Evolutionary conservation across 92 coral and sea anemone species (phyloP).

Genomic region (Porites lobata): DNA sequence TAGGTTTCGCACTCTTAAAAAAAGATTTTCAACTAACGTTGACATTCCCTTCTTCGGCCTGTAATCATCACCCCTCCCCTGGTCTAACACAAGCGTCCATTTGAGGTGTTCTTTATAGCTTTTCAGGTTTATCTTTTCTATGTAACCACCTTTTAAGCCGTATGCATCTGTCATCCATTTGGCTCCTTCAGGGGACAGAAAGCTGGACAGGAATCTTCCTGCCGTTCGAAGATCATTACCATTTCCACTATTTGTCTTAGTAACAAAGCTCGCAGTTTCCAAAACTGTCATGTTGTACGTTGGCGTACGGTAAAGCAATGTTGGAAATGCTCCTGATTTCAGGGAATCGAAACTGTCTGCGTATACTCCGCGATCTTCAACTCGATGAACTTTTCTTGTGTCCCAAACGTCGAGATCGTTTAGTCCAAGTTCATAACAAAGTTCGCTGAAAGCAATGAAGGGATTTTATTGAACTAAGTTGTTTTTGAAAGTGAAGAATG

Average conservation of each 20-base stretch:
- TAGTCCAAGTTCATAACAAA: background rate
- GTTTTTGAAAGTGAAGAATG: no score
- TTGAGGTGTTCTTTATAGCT: constrained; percentile 20
- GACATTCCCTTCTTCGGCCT: constrained; percentile 37
- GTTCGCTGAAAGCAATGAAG: background rate
- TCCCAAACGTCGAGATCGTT: accelerated
- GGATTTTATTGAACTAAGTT: background rate
- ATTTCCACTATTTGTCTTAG: background rate
- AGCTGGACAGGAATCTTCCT: constrained; percentile 22
- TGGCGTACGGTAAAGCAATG: background rate
- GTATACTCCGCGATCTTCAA: constrained; percentile 22
- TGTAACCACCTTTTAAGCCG: constrained; percentile 34
- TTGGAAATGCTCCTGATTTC: constrained; percentile 24
- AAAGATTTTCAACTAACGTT: background rate
- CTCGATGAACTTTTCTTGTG: background rate
- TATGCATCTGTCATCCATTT: constrained; percentile 8
- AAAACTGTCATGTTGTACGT: background rate
- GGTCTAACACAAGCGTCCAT: background rate
- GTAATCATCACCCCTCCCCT: accelerated
- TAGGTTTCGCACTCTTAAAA: background rate
- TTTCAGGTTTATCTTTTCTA: constrained; percentile 20
- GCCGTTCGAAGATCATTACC: constrained; percentile 16
- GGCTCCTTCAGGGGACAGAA: constrained; percentile 40
- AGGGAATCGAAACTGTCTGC: background rate
- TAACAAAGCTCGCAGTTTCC: background rate